Conservation (phyloP, 2,113 vertebrate genomes). For the Oryzias curvinotus region DNA sequence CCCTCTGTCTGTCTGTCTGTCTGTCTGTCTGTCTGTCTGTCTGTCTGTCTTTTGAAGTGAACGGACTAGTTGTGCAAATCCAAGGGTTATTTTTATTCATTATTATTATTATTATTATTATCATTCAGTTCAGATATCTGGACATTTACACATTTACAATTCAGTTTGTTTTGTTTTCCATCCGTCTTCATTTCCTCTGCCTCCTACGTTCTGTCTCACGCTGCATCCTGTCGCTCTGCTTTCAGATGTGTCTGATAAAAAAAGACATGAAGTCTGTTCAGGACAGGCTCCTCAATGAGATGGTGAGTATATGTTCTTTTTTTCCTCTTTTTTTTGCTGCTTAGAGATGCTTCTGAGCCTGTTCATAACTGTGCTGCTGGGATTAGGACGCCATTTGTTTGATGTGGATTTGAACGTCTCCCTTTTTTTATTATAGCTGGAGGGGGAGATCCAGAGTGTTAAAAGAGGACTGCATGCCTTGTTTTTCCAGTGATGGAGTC, state of each 20-base stretch:
- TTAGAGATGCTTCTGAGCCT: conserved; percentile 1
- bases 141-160: too few relatives aligned
- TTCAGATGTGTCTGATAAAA: conserved; percentile 76
- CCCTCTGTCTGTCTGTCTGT: conserved; percentile 17
- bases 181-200: too few relatives aligned
- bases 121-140: too few relatives aligned
- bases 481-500: conserved; percentile 65
- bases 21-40: too few relatives aligned
- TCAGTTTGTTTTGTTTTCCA: too few relatives aligned
- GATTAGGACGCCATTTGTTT: conserved; percentile 6
- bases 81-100: neutral
- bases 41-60: conserved; percentile 11
- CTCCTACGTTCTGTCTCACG: too few relatives aligned
- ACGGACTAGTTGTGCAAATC: conserved; percentile 3
- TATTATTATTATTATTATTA: too few relatives aligned
- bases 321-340: conserved; percentile 9
- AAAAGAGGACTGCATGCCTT: conserved; percentile 72
- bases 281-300: conserved; percentile 74
- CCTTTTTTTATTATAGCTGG: conserved; percentile 63
- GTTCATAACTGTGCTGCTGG: neutral
- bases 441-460: conserved; percentile 73
- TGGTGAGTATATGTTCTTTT: conserved; percentile 66
- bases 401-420: conserved; percentile 5
- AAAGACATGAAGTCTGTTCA: conserved; percentile 78
- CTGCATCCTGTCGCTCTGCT: conserved; percentile 15